Percentiles rank a stretch among this genome's conserved stretches.
These are phyloP conservation scores for Butorides virescens DNA, from an alignment of 2,113 vertebrate species.

Conservation along the genomic window DNA sequence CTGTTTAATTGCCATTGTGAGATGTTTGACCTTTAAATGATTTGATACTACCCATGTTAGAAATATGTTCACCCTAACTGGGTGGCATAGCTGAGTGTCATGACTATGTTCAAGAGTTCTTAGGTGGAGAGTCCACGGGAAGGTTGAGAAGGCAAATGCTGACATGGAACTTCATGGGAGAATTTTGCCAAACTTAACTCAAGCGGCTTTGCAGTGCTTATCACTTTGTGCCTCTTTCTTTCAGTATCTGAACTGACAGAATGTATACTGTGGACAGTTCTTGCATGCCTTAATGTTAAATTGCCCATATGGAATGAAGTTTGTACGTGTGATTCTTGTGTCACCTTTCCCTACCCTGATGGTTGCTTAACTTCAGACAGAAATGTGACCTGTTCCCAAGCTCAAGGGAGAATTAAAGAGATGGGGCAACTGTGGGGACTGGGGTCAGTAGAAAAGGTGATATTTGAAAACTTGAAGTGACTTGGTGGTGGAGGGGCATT, in stretches of 20 bases:
- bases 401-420: not conserved
- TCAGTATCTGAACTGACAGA: not conserved
- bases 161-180: not conserved
- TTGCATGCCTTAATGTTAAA: not conserved
- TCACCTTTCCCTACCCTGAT: not conserved
- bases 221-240: not conserved
- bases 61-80: rapidly evolving
- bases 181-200: not conserved
- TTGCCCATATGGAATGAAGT: not conserved
- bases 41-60: not conserved
- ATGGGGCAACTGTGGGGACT: not conserved
- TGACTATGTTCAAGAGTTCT: not conserved
- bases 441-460: not conserved
- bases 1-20: not conserved
- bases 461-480: not conserved
- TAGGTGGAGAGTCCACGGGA: not conserved
- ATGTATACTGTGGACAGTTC: not conserved
- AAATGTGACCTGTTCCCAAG: not conserved
- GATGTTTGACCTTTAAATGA: not conserved
- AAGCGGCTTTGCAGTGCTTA: not conserved
- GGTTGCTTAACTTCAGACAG: not conserved
- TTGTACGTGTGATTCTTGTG: not conserved
- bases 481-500: not conserved
- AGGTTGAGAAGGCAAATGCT: not conserved
- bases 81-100: not conserved